Percentiles rank a stretch among this genome's conserved stretches.
Conservation (phyloP, 2,797 vertebrate genomes). For the Syndactyla subalaris region DNA sequence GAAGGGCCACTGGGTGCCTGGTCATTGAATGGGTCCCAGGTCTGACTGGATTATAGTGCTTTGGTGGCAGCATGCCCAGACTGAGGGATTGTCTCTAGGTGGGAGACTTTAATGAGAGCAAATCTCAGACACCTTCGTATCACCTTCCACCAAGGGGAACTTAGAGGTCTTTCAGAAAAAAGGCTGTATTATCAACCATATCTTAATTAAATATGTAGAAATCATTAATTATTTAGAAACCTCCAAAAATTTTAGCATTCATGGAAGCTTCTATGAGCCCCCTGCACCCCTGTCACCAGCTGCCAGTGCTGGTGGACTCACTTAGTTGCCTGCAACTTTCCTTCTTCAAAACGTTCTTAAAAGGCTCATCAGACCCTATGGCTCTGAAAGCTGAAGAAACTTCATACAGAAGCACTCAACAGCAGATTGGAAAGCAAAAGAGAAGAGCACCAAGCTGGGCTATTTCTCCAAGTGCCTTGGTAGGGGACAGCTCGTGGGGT, state of each 20-base stretch:
- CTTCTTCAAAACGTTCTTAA: not conserved
- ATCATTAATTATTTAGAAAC: not conserved
- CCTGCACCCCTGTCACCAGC: not conserved
- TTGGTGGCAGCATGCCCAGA: not conserved
- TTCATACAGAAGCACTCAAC: not conserved
- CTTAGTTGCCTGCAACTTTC: not conserved
- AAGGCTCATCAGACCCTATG: not conserved
- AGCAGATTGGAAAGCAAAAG: not conserved
- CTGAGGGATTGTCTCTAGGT: not conserved
- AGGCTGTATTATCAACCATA: not conserved
- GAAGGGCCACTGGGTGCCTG: not conserved
- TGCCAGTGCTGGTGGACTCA: not conserved
- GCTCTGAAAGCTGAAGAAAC: not conserved
- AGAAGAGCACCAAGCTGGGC: not conserved
- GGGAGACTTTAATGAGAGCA: not conserved
- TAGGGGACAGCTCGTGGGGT: not conserved
- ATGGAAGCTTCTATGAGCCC: not conserved
- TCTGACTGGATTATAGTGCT: not conserved
- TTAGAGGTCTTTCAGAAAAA: not conserved
- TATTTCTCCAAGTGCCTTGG: not conserved
- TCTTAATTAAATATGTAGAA: not conserved
- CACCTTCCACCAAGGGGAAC: not conserved
- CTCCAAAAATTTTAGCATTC: not conserved
- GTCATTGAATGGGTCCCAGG: not conserved
- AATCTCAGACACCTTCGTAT: not conserved